These are phyloP conservation scores for Grapholita molesta DNA, from an alignment of 1,140 invertebrate genomes.

Conservation along the genomic window DNA sequence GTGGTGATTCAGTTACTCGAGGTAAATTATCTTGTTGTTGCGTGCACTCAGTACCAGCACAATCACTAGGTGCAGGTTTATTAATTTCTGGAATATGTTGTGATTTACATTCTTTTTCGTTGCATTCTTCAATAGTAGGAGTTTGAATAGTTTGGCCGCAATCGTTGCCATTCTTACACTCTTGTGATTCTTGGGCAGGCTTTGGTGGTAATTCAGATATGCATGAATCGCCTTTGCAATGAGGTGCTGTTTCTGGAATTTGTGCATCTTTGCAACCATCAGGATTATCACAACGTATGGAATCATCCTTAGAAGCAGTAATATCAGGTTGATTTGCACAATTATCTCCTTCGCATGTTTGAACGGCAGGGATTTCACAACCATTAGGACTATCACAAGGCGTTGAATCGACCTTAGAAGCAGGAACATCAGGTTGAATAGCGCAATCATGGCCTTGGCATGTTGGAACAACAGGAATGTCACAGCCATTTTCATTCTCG, in stretches of 20 bases:
- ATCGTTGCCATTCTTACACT: slow-evolving; percentile 32
- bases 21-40: slow-evolving; percentile 26
- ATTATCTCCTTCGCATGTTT: slow-evolving; percentile 42
- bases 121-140: slow-evolving; percentile 38
- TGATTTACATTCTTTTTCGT: slow-evolving; percentile 47
- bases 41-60: slow-evolving; percentile 39
- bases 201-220: background rate
- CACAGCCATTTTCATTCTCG: slow-evolving; percentile 24
- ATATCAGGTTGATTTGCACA: slow-evolving; percentile 22
- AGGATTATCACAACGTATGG: slow-evolving; percentile 19
- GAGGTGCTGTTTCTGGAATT: slow-evolving; percentile 16
- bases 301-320: slow-evolving; percentile 16
- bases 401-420: slow-evolving; percentile 16
- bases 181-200: background rate
- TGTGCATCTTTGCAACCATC: slow-evolving; percentile 21
- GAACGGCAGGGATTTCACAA: slow-evolving; percentile 27
- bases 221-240: slow-evolving; percentile 27
- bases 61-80: slow-evolving; percentile 28
- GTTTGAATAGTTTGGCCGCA: slow-evolving; percentile 26
- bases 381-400: slow-evolving; percentile 12
- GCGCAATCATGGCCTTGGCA: slow-evolving; percentile 44
- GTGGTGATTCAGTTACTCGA: slow-evolving; percentile 22
- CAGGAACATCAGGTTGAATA: background rate
- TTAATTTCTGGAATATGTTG: slow-evolving; percentile 40
- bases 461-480: slow-evolving; percentile 26